Evolutionary conservation across 2,797 vertebrate genomes (phyloP).

Genomic region (Bufotes viridis): DNA sequence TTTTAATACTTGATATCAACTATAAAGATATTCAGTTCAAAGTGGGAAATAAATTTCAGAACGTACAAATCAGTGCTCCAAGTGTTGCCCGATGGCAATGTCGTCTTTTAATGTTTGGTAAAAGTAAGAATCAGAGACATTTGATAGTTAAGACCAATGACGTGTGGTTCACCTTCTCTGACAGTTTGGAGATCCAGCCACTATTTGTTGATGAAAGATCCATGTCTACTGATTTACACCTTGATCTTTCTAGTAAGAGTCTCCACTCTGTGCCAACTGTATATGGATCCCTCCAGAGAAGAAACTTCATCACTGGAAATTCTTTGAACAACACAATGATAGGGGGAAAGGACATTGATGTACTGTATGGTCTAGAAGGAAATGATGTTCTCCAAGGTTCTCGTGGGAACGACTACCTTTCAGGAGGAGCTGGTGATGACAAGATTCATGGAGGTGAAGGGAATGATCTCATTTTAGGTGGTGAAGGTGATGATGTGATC

Average conservation of each 20-base stretch:
- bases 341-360: conserved; percentile 65
- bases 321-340: conserved; percentile 62
- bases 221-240: not conserved
- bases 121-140: not conserved
- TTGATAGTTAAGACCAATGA: conserved; percentile 6
- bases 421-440: conserved; percentile 67
- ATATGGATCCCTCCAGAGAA: conserved; percentile 63
- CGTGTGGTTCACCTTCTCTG: conserved; percentile 11
- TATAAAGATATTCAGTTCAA: conserved; percentile 1
- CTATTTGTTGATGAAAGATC: not conserved
- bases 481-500: conserved; percentile 63
- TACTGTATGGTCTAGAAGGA: conserved; percentile 66
- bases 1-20: not conserved
- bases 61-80: not conserved
- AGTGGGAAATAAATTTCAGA: no score
- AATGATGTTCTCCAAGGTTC: conserved; percentile 68
- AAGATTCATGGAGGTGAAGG: conserved; percentile 69
- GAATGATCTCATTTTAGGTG: conserved; percentile 68
- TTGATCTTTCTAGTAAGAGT: not conserved
- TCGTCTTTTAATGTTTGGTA: not conserved
- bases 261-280: conserved; percentile 61
- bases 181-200: not conserved
- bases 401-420: conserved; percentile 65
- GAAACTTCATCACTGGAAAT: conserved; percentile 66
- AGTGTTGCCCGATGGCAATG: not conserved